These are phyloP conservation scores for Rhodophaea formosa DNA, from an alignment of 2,888 invertebrate species.

Conservation along the genomic window DNA sequence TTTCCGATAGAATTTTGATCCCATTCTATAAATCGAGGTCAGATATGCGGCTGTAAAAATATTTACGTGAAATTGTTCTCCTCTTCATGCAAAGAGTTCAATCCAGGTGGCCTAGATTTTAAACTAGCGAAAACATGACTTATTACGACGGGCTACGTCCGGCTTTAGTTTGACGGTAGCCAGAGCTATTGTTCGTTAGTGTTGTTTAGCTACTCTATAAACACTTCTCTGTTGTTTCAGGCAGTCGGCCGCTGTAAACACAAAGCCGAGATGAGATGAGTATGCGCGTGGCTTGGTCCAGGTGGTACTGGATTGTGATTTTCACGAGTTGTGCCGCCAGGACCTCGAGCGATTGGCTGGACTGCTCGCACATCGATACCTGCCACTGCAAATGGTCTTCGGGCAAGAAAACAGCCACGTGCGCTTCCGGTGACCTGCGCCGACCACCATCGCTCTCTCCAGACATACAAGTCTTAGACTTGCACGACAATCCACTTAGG, in stretches of 20 bases:
- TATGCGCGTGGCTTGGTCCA: slow-evolving; percentile 79
- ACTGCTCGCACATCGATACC: slow-evolving; percentile 90
- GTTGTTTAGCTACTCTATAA: slow-evolving; percentile 57
- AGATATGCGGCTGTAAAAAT: slow-evolving; percentile 10
- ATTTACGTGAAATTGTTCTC: slow-evolving; percentile 11
- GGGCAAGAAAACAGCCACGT: slow-evolving; percentile 94
- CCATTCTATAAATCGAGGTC: background rate
- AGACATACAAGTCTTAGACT: slow-evolving; percentile 86
- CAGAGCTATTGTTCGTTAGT: slow-evolving; percentile 36
- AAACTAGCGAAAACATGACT: slow-evolving; percentile 5
- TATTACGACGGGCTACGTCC: background rate
- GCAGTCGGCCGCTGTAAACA: slow-evolving; percentile 75
- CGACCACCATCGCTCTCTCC: slow-evolving; percentile 85
- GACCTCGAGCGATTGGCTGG: slow-evolving; percentile 89
- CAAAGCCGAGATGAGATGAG: slow-evolving; percentile 79
- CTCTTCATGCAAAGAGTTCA: background rate
- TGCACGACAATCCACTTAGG: slow-evolving; percentile 90
- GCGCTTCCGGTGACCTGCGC: slow-evolving; percentile 89
- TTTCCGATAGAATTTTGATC: slow-evolving; percentile 3
- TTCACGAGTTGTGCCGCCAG: slow-evolving; percentile 75
- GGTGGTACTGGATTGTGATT: slow-evolving; percentile 79
- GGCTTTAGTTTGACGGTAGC: slow-evolving; percentile 26
- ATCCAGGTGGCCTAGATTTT: background rate
- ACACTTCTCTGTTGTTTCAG: slow-evolving; percentile 68
- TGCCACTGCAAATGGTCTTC: slow-evolving; percentile 96